Conservation (phyloP, 1,140 invertebrate species). For the Cepaea nemoralis region DNA sequence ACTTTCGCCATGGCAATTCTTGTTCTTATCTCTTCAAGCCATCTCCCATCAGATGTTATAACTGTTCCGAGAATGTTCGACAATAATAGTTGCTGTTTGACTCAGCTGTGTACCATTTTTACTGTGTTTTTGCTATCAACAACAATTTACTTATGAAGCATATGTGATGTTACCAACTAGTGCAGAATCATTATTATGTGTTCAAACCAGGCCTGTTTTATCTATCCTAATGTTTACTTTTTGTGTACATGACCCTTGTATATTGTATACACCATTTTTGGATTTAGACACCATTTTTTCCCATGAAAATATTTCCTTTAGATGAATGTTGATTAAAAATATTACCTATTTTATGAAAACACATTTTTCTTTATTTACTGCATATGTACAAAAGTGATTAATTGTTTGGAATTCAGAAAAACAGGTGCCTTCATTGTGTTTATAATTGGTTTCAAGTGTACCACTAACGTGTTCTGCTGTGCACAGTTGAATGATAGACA, state of each 20-base stretch:
- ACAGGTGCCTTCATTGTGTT: no score
- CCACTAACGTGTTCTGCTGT: no score
- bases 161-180: constrained; percentile 4
- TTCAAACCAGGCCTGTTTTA: not conserved
- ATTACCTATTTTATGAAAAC: not conserved
- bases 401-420: no score
- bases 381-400: no score
- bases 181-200: constrained; percentile 1
- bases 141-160: not conserved
- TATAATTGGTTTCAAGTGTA: no score
- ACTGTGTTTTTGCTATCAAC: not conserved
- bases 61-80: no score
- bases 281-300: constrained; percentile 14
- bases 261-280: constrained; percentile 17
- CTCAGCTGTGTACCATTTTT: not conserved
- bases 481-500: no score
- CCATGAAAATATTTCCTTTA: constrained; percentile 6
- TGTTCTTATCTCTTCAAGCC: no score
- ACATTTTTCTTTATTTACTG: no score
- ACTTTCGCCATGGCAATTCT: no score
- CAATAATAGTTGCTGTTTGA: not conserved
- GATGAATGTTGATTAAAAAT: not conserved
- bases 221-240: constrained; percentile 3
- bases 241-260: constrained; percentile 3
- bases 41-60: no score